Evolutionary conservation across 2,888 invertebrate genomes (phyloP), one percentile per base, ranked within the genome.

Genomic region (Automeris io): DNA sequence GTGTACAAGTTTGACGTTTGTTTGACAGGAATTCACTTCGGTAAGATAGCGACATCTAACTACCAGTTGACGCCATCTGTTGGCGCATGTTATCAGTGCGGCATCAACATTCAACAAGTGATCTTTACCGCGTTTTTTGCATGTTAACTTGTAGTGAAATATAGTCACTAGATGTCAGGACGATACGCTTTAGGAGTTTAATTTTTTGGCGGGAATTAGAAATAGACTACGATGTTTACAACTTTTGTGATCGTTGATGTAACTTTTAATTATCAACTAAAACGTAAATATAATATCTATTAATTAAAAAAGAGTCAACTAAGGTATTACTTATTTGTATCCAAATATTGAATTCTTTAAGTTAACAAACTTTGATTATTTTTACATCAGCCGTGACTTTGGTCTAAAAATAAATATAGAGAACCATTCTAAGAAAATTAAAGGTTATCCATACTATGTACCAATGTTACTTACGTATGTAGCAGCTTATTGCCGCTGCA

Each of bases 401-500:
- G n/a, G n/a, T n/a, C n/a, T n/a, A n/a, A n/a, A n/a, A n/a, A n/a
- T n/a, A n/a, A n/a, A n/a, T n/a, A n/a, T n/a, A n/a, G n/a, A n/a
- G n/a, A n/a, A n/a, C n/a, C n/a, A n/a, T n/a, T n/a, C n/a, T n/a
- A n/a, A n/a, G n/a, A n/a, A n/a, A n/a, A n/a, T n/a, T n/a, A n/a
- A n/a, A n/a, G n/a, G n/a, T n/a, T n/a, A n/a, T n/a, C n/a, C n/a
- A n/a, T n/a, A n/a, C n/a, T n/a, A n/a, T n/a, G n/a, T n/a, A n/a
- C n/a, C n/a, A 8, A 4, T 29, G 13, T 29, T 16, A 29, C 29
- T 47, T 63, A 75, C 82, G 74, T 74, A 67, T 66, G 59, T 76
- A 72, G 83, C 83, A 83, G 83, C 82, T 79, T 76, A 83, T 51
- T 62, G 80, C 81, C 82, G 83, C 83, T 82, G 82, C 83, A 83